Evolutionary conservation across 2,888 invertebrate species (phyloP).

Genomic region (Andrena haemorrhoa): DNA sequence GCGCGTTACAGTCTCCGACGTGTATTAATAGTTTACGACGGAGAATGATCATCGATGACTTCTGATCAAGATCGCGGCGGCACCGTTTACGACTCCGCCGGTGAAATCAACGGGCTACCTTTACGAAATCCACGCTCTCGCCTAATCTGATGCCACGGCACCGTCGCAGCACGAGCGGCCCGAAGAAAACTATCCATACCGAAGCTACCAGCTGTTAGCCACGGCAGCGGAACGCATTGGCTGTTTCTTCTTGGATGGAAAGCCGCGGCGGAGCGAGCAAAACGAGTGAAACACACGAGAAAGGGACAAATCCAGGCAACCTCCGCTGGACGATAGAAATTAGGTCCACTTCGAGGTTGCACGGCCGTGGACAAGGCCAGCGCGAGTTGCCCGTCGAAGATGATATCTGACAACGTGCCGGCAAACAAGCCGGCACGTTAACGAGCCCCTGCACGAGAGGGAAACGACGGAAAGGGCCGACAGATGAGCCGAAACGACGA

Average conservation of each 20-base stretch:
- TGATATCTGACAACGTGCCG: constrained; percentile 72
- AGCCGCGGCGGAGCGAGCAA: constrained; percentile 18
- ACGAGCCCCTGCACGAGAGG: constrained; percentile 70
- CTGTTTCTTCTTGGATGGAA: constrained; percentile 15
- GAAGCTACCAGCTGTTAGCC: too few species aligned
- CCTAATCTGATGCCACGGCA: not conserved
- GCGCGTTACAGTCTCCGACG: constrained; percentile 9
- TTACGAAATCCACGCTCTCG: not conserved
- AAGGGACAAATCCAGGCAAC: constrained; percentile 5
- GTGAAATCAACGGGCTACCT: not conserved
- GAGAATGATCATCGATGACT: constrained; percentile 25
- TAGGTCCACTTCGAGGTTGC: constrained; percentile 57
- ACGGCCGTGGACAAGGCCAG: constrained; percentile 57
- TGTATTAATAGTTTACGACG: constrained; percentile 24
- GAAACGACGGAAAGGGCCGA: constrained; percentile 61
- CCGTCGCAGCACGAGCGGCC: not conserved
- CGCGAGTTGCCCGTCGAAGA: constrained; percentile 65
- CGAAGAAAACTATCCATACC: not conserved
- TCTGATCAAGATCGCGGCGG: constrained; percentile 8
- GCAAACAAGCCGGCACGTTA: constrained; percentile 79
- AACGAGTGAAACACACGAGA: constrained; percentile 2
- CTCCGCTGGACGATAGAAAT: constrained; percentile 49
- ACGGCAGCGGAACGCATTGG: too few species aligned
- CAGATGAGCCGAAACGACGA: constrained; percentile 53
- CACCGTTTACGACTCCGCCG: constrained; percentile 5